phyloP scores from a whole-genome alignment of 2,113 vertebrate species.

The Lathamus discolor region DNA sequence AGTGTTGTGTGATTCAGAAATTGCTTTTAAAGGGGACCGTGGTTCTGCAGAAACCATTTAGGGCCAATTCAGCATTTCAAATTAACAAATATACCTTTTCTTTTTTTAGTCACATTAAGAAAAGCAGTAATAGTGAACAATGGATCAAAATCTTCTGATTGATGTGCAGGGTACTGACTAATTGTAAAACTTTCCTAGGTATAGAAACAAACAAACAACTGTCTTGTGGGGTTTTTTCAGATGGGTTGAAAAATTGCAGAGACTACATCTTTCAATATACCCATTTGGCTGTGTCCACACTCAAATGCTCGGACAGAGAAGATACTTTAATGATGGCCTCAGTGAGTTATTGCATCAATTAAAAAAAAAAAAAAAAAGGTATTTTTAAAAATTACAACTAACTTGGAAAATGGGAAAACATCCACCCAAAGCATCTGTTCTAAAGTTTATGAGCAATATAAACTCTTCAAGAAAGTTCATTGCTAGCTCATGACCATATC shows the following conservation, averaged over 20 bases:
- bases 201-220: not conserved
- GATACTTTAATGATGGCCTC: not conserved
- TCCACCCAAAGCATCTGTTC: not conserved
- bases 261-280: not conserved
- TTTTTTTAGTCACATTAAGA: not conserved
- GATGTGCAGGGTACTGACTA: not conserved
- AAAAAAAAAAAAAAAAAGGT: not conserved
- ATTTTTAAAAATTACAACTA: not conserved
- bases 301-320: not conserved
- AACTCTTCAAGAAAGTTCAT: not conserved
- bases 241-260: not conserved
- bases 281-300: not conserved
- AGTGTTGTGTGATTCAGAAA: not conserved
- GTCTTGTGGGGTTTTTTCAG: not conserved
- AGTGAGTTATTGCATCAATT: not conserved
- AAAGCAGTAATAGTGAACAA: not conserved
- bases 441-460: not conserved
- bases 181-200: not conserved
- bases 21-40: not conserved
- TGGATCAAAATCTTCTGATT: not conserved
- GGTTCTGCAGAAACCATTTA: not conserved
- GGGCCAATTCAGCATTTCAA: not conserved
- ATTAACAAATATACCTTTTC: not conserved
- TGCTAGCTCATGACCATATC: not conserved
- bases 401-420: slow-evolving; percentile 6